phyloP scores from a whole-genome alignment of 2,113 vertebrate species.

The Ursus arctos region DNA sequence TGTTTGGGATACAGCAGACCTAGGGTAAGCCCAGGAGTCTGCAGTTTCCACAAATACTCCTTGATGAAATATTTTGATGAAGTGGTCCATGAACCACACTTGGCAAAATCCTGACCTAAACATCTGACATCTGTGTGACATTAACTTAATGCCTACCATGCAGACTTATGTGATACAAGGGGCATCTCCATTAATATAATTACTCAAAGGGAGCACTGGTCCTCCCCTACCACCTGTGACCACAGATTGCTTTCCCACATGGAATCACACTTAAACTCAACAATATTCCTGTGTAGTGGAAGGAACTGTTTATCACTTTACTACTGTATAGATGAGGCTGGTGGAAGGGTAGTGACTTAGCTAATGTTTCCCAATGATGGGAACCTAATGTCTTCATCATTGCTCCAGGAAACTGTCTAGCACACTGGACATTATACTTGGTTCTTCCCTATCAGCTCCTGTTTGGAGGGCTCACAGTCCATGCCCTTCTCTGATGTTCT shows the following conservation, averaged over 20 bases:
- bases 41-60: background rate
- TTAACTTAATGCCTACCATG: background rate
- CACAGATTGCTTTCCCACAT: background rate
- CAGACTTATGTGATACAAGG: background rate
- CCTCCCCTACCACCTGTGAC: background rate
- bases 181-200: background rate
- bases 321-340: background rate
- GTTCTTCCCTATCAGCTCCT: background rate
- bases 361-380: background rate
- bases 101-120: background rate
- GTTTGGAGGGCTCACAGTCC: background rate
- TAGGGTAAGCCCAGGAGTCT: background rate
- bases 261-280: background rate
- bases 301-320: background rate
- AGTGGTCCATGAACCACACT: background rate
- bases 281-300: background rate
- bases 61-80: background rate
- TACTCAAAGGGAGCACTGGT: background rate
- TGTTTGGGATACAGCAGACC: background rate
- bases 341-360: background rate
- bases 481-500: background rate
- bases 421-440: background rate
- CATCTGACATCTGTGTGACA: background rate
- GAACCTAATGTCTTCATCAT: background rate
- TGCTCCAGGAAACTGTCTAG: background rate